Evolutionary conservation across 2,888 invertebrate genomes (phyloP).

Genomic region (Macrophya alboannulata): DNA sequence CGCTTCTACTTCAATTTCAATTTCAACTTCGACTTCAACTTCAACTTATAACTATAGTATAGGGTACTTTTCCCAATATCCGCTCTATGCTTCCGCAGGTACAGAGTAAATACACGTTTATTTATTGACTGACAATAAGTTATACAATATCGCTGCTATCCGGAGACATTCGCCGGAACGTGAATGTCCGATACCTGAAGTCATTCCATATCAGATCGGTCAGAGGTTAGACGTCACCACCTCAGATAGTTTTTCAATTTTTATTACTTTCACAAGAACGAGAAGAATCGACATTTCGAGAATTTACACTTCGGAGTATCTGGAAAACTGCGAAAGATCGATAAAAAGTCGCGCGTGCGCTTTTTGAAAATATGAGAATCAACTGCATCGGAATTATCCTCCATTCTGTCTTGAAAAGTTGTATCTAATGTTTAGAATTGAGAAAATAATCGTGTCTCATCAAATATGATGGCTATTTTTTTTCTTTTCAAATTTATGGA

Average conservation of each 20-base stretch:
- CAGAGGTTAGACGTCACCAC: background rate
- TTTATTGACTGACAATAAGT: background rate
- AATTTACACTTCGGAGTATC: too few species aligned
- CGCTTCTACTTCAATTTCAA: background rate
- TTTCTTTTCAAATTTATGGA: too few species aligned
- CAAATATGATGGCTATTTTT: too few species aligned
- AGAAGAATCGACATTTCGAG: too few species aligned
- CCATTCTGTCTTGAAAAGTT: too few species aligned
- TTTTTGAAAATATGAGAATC: too few species aligned
- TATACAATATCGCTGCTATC: background rate
- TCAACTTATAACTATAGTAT: background rate
- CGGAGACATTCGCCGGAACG: background rate
- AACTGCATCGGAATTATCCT: too few species aligned
- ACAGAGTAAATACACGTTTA: background rate
- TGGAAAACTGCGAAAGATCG: too few species aligned
- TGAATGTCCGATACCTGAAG: background rate
- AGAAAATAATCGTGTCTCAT: too few species aligned
- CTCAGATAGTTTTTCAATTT: background rate
- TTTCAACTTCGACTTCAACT: background rate
- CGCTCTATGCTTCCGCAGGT: conserved; percentile 3
- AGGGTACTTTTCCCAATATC: background rate
- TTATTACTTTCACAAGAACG: too few species aligned
- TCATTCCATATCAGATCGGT: background rate
- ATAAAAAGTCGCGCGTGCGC: too few species aligned
- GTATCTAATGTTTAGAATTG: too few species aligned